A percentile compares a stretch with the other conserved stretches of the same genome.
phyloP scores from a whole-genome alignment of 2,113 vertebrate species.

The Labrus mixtus region DNA sequence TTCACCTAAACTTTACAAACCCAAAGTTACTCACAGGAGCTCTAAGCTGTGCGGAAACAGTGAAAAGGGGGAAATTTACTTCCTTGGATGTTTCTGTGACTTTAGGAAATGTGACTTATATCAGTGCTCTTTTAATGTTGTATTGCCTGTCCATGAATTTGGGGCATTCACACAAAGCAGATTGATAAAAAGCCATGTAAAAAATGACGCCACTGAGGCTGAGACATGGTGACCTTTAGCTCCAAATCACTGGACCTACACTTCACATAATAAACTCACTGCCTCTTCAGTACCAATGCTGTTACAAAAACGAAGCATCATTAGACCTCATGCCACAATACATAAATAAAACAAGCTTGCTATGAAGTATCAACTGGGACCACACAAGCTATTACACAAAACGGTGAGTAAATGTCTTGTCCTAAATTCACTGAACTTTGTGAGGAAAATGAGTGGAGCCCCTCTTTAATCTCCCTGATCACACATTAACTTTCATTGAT shows the following conservation, averaged over 20 bases:
- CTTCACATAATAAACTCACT: conserved; percentile 3
- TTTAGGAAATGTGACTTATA: too few relatives aligned
- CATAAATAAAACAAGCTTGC: neutral
- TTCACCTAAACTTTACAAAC: too few relatives aligned
- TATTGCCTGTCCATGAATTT: neutral
- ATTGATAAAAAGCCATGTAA: neutral
- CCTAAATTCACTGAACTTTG: conserved; percentile 1
- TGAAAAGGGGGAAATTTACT: too few relatives aligned
- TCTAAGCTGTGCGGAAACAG: too few relatives aligned
- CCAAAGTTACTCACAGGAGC: too few relatives aligned
- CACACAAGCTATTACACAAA: conserved; percentile 11
- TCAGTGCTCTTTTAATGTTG: neutral
- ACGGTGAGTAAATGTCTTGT: neutral
- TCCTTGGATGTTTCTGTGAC: too few relatives aligned
- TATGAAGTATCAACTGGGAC: neutral
- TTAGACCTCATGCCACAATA: neutral
- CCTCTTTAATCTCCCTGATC: conserved; percentile 33
- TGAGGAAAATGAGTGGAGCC: neutral
- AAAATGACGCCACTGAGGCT: neutral
- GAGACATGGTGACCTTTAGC: neutral
- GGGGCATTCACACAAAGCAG: neutral
- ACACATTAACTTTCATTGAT: conserved; percentile 75
- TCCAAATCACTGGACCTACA: neutral
- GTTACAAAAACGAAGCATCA: neutral
- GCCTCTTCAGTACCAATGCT: neutral